Evolutionary conservation across 2,113 vertebrate genomes (phyloP).

Genomic region (Arothron firmamentum): DNA sequence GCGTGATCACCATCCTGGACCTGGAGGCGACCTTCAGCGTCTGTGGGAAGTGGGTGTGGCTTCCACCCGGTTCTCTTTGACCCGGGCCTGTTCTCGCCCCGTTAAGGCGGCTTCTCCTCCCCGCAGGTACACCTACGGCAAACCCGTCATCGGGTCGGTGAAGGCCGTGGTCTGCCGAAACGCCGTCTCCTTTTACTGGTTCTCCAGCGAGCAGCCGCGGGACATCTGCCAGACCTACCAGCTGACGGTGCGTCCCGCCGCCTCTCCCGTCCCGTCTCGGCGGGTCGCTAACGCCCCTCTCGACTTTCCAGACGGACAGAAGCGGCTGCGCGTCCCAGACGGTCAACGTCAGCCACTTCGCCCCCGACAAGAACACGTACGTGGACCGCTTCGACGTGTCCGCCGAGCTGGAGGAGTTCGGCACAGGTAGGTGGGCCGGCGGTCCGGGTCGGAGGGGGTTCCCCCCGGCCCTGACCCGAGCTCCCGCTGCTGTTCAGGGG

Average conservation of each 20-base stretch:
- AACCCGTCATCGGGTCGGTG: conserved; percentile 68
- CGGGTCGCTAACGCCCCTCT: too few species aligned
- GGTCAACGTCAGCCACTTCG: conserved; percentile 38
- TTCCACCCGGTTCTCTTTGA: not conserved
- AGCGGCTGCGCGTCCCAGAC: conserved; percentile 60
- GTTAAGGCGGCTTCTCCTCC: not conserved
- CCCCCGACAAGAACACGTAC: not conserved
- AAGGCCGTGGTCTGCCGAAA: conserved; percentile 50
- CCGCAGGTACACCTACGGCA: conserved; percentile 75
- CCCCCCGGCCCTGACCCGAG: not conserved
- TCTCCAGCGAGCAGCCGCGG: rapidly evolving
- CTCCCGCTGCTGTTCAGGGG: conserved; percentile 45
- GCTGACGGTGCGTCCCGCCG: conserved; percentile 51
- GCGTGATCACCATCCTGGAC: conserved; percentile 61
- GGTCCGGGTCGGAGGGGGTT: too few species aligned
- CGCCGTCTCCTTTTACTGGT: not conserved
- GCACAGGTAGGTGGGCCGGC: conserved; percentile 62
- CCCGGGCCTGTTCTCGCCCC: not conserved
- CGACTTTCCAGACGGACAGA: conserved; percentile 59
- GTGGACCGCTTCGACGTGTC: conserved; percentile 25
- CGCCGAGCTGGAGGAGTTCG: conserved; percentile 64
- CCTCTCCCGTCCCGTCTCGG: too few species aligned
- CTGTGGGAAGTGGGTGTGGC: conserved; percentile 71
- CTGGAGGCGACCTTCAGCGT: conserved; percentile 44
- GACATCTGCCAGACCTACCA: conserved; percentile 53